A percentile compares a stretch with the other conserved stretches of the same genome.
These are phyloP conservation scores for Apostichopus californicus DNA, from an alignment of 35 echinoderm and acorn worm genomes.

Conservation along the genomic window DNA sequence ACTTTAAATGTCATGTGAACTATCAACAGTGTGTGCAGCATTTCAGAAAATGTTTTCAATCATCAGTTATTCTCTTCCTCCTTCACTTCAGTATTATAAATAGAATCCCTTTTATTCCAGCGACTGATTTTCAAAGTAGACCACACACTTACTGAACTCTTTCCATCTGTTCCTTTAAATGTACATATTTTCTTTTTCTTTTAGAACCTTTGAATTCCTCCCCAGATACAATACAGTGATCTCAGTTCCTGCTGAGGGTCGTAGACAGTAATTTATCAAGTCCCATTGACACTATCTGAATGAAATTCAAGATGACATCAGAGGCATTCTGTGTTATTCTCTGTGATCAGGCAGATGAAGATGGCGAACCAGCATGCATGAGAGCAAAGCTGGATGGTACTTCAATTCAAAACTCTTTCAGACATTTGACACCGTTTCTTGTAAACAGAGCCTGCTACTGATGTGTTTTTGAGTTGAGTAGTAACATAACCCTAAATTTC, in stretches of 20 bases:
- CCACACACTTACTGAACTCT: background rate
- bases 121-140: background rate
- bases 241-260: background rate
- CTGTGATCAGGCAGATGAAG: background rate
- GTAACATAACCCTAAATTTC: background rate
- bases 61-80: too few relatives aligned
- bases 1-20: too few relatives aligned
- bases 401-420: background rate
- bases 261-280: conserved; percentile 19
- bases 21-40: too few relatives aligned
- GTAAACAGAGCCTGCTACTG: background rate
- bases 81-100: background rate
- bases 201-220: conserved; percentile 13
- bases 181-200: background rate
- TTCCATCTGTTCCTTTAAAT: conserved; percentile 7
- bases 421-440: conserved; percentile 18
- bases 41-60: too few relatives aligned
- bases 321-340: background rate
- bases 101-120: background rate
- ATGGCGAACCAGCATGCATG: background rate
- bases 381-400: background rate
- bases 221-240: background rate
- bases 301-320: conserved; percentile 2
- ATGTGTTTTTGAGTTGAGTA: background rate
- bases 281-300: conserved; percentile 17